These are phyloP conservation scores for Syrista parreyssii DNA, from an alignment of 2,888 invertebrate genomes.

Conservation along the genomic window DNA sequence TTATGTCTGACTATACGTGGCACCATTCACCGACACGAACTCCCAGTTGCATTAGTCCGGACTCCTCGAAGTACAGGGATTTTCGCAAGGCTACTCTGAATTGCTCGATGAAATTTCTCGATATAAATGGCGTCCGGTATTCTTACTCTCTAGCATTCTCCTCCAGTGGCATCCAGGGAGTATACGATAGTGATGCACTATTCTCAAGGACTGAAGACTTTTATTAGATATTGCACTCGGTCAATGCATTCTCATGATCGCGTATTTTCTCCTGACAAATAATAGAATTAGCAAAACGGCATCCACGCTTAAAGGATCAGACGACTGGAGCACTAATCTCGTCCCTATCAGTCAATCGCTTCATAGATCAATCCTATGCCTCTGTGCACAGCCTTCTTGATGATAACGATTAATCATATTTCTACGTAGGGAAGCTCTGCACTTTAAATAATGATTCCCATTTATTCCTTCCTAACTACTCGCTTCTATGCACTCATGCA, in stretches of 20 bases:
- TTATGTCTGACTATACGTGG: neutral
- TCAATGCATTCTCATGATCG: neutral
- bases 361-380: neutral
- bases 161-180: neutral
- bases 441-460: neutral
- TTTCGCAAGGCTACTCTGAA: neutral
- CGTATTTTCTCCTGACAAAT: neutral
- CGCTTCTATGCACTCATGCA: neutral
- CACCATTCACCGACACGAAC: neutral
- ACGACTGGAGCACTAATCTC: neutral
- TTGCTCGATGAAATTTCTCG: neutral
- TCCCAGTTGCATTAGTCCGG: neutral
- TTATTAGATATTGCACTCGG: neutral
- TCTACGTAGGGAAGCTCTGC: neutral
- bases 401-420: neutral
- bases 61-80: neutral
- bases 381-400: neutral
- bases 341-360: neutral
- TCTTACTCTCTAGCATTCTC: neutral
- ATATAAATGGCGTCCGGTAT: neutral
- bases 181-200: neutral
- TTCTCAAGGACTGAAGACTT: neutral
- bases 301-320: neutral
- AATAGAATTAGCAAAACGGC: neutral
- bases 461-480: neutral